phyloP scores from a whole-genome alignment of 2,113 vertebrate species.

The Amphilophus citrinellus region DNA sequence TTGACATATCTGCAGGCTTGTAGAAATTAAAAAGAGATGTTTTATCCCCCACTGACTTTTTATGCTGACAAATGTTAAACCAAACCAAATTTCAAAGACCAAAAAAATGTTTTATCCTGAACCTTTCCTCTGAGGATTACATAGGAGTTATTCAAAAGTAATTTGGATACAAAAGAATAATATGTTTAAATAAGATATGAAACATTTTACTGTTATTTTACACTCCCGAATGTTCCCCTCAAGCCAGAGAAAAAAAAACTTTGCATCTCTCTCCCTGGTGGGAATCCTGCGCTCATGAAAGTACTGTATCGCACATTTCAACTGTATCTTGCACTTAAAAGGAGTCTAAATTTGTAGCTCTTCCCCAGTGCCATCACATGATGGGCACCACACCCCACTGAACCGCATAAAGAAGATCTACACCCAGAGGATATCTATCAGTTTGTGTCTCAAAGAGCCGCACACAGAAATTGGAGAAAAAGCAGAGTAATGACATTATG shows the following conservation, averaged over 20 bases:
- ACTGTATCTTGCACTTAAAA: slow-evolving; percentile 60
- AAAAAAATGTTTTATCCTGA: slow-evolving; percentile 17
- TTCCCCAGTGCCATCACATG: slow-evolving; percentile 33
- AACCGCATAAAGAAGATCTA: slow-evolving; percentile 17
- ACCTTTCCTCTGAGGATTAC: slow-evolving; percentile 27
- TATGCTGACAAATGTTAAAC: slow-evolving; percentile 34
- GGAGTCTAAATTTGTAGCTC: slow-evolving; percentile 52
- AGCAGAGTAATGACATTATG: slow-evolving; percentile 7
- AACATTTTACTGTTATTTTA: slow-evolving; percentile 50
- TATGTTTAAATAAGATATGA: slow-evolving; percentile 50
- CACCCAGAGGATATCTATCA: slow-evolving; percentile 41
- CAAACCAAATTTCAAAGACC: slow-evolving; percentile 38
- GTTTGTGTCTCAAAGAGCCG: not conserved
- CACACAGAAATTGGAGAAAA: slow-evolving; percentile 4
- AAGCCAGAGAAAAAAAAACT: slow-evolving; percentile 56
- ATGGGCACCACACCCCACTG: not conserved
- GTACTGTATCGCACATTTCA: slow-evolving; percentile 20
- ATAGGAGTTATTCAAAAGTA: slow-evolving; percentile 54
- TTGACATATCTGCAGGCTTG: slow-evolving; percentile 51
- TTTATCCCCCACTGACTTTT: slow-evolving; percentile 24
- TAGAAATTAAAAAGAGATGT: slow-evolving; percentile 32
- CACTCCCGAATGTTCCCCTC: slow-evolving; percentile 41
- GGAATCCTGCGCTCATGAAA: slow-evolving; percentile 50
- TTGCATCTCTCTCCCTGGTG: slow-evolving; percentile 43
- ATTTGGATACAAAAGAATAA: slow-evolving; percentile 48